Base-by-base conservation (phyloP, 1,140 invertebrate species). In the Stegodyphus dumicola region DNA sequence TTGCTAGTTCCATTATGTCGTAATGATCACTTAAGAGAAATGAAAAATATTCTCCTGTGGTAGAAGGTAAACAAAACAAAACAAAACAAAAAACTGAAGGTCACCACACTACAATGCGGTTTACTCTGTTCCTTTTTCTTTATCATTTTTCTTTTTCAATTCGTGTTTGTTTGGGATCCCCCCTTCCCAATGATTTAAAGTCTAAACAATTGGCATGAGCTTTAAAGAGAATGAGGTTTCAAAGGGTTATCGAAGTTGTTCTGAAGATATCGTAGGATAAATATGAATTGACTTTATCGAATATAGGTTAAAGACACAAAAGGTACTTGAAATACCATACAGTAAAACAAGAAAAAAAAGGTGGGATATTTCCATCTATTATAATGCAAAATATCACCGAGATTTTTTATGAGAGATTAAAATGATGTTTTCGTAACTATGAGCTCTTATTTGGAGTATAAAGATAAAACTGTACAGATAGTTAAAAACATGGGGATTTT, bases 81-180 rank as follows among this genome's bases (percentile, higher is more conserved):
- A 33, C 33, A 33, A 33, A 33, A 33, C 71, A 74, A 74, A 74
- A 51, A 73, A 15, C 11, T 73, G 71, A 54, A 73, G 51, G 71
- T 54, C 52, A 15, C 71, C 11, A n/a, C 52, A 13, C 11, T 7
- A 71, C 49, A 71, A 52, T 71, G 49, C 48, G 51, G 11, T 71
- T 51, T 71, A 49, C 51, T 71, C 56, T 71, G 2, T n/a, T 52
- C 49, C 49, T 71, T 71, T 13, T 52, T 49, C 6, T 51, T 71
- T 71, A 51, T 71, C 48, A 7, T 51, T 71, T 51, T 71, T 52
- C n/a, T n/a, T 11, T 9, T 9, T 60, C 56, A 60, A 11, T 1
- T 11, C 9, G 56, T 15, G 56, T 15, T 15, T 15, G 56, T 15
- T 15, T 60, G 9, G 9, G 56, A 60, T 60, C 15, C 56, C 33